These are phyloP conservation scores for Columba livia DNA, from an alignment of 2,113 vertebrate species.

Conservation along the genomic window DNA sequence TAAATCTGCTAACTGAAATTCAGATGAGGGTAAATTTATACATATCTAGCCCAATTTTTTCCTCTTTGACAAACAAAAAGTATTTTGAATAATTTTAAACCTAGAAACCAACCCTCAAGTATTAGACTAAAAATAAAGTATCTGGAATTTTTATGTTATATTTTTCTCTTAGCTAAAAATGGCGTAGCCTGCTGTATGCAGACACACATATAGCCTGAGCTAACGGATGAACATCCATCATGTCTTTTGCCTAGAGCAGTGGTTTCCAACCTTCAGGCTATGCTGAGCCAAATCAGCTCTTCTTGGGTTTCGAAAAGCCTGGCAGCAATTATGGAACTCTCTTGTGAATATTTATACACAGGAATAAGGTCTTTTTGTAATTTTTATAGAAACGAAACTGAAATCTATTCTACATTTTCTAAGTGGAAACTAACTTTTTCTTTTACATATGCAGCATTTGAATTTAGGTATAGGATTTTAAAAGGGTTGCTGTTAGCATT, in stretches of 20 bases:
- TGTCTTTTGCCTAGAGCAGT: slow-evolving; percentile 63
- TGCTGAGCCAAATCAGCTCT: slow-evolving; percentile 16
- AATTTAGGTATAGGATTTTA: neutral
- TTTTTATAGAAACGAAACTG: neutral
- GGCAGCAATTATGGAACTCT: slow-evolving; percentile 43
- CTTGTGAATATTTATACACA: slow-evolving; percentile 2
- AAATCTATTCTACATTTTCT: neutral
- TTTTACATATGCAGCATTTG: neutral
- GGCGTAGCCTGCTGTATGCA: neutral
- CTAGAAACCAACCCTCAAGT: neutral
- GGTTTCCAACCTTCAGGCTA: slow-evolving; percentile 61
- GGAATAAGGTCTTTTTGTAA: neutral
- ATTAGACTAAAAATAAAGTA: slow-evolving; percentile 46
- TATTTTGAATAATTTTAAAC: slow-evolving; percentile 12
- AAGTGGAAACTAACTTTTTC: neutral
- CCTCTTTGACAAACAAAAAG: neutral
- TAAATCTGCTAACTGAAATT: neutral
- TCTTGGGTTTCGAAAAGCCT: slow-evolving; percentile 23
- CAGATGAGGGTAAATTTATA: neutral
- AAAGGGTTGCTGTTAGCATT: neutral
- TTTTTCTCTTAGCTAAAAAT: slow-evolving; percentile 13
- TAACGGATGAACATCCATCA: slow-evolving; percentile 45
- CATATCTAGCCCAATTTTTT: neutral
- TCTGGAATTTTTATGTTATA: slow-evolving; percentile 6
- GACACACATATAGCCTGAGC: neutral